Conservation (phyloP, 1,140 invertebrate genomes). For the Pogonomyrmex californicus region DNA sequence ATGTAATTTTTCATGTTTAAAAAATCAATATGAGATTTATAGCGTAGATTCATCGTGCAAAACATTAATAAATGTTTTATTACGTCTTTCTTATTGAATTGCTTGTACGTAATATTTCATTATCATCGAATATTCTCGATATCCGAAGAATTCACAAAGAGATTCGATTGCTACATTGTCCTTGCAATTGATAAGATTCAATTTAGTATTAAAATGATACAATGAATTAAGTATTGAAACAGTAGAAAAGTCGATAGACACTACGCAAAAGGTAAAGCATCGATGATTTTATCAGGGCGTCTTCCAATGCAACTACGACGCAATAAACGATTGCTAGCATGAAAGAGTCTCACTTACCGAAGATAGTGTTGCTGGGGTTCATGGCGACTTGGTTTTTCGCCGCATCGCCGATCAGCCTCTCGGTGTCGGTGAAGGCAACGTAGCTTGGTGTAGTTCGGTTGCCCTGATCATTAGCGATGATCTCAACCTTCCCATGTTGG, state of each 20-base stretch:
- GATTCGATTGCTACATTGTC: neutral
- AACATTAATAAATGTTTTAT: neutral
- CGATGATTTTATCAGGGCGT: neutral
- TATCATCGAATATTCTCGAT: neutral
- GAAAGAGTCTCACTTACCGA: slow-evolving; percentile 84
- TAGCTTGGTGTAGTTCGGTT: slow-evolving; percentile 96
- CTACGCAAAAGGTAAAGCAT: neutral
- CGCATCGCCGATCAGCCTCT: slow-evolving; percentile 95
- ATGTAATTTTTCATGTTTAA: neutral
- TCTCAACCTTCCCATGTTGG: slow-evolving; percentile 95
- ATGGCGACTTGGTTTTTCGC: slow-evolving; percentile 92
- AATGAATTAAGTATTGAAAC: neutral
- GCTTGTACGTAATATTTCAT: neutral
- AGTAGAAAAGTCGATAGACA: neutral
- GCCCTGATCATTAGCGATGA: slow-evolving; percentile 97
- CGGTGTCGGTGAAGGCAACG: slow-evolving; percentile 96
- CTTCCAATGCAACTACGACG: neutral
- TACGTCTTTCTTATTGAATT: neutral
- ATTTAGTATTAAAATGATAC: neutral
- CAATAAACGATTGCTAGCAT: neutral
- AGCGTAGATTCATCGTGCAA: neutral
- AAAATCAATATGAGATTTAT: neutral
- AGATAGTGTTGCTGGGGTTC: slow-evolving; percentile 93
- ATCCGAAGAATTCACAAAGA: neutral
- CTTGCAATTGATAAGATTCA: neutral